phyloP scores from a whole-genome alignment of 2,797 vertebrate genomes.

The Parauchenoglanis punctatus region DNA sequence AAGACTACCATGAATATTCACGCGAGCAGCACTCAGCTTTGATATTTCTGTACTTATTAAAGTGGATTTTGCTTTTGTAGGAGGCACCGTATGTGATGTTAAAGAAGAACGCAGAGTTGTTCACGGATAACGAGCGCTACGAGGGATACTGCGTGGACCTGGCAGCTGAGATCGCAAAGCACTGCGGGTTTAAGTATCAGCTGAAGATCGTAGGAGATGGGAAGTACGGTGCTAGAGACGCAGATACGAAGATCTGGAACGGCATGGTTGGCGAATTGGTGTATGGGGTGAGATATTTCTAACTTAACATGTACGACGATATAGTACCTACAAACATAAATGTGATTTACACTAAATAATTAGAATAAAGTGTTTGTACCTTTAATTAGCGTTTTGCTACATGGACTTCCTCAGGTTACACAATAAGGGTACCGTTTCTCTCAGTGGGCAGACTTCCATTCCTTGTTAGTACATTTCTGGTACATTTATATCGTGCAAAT shows the following conservation, averaged over 20 bases:
- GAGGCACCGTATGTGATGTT: conserved; percentile 98
- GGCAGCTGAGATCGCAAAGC: conserved; percentile 95
- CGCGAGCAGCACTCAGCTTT: background rate
- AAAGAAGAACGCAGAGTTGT: conserved; percentile 95
- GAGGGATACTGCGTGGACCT: conserved; percentile 96
- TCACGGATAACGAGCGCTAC: conserved; percentile 94
- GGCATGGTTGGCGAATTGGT: conserved; percentile 99
- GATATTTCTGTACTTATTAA: too few species aligned
- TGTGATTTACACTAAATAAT: background rate
- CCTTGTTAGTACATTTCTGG: background rate
- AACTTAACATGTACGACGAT: background rate
- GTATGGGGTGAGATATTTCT: conserved; percentile 86
- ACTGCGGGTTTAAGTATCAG: conserved; percentile 96
- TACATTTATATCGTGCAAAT: background rate
- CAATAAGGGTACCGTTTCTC: background rate
- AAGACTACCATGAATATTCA: background rate
- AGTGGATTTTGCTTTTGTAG: conserved; percentile 63
- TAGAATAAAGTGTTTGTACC: background rate
- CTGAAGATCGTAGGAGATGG: conserved; percentile 94
- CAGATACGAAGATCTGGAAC: conserved; percentile 98
- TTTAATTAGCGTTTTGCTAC: background rate
- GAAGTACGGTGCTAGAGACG: conserved; percentile 96
- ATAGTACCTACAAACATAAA: background rate
- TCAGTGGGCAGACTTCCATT: background rate
- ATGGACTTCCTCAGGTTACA: background rate